Base-by-base conservation (phyloP, 1,140 invertebrate species). In the Panulirus ornatus region DNA sequence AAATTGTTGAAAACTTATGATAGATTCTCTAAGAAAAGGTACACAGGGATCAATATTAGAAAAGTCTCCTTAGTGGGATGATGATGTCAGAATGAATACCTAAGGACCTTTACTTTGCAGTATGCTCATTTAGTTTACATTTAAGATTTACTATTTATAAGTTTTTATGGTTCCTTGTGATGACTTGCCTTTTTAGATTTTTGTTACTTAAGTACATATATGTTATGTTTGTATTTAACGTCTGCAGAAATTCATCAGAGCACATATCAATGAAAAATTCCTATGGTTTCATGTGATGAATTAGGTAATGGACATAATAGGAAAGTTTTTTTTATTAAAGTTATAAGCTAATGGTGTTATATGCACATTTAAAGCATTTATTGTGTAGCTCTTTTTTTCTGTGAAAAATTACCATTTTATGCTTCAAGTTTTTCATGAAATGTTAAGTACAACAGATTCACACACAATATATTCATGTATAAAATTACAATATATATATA, bases 11-110 rank as follows among this genome's bases (percentile, higher is more conserved):
- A 66, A 8, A 66, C 27, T 27, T 27, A 8, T 66, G n/a, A 30
- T 27, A 66, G 58, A 66, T 30, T 66, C 58, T 71, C 36, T 51
- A 30, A 42, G 42, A 47, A 84, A 63, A 47, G 27, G 27, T 71
- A 38, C 8, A 84, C n/a, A 54, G 47, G 47, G 47, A 34, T 38
- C 44, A 63, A 54, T 84, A 73, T 63, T 44, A 14, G 22, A 30
- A 22, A 19, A 58, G n/a, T 36, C 5, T 58, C 51, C 16, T 51
- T 42, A 36, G 34, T 51, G 30, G 14, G n/a, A 44, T 44, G 40
- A 81, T 58, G 78, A 58, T 44, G 22, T 63, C 51, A 34, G 27
- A 58, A n/a, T 51, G 14, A 81, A 51, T 27, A 30, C 47, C 36
- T 81, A 36, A 36, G 51, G 44, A 58, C 38, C 44, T 58, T 58